Conservation (phyloP, 1,140 invertebrate species). For the Drosophila busckii region DNA sequence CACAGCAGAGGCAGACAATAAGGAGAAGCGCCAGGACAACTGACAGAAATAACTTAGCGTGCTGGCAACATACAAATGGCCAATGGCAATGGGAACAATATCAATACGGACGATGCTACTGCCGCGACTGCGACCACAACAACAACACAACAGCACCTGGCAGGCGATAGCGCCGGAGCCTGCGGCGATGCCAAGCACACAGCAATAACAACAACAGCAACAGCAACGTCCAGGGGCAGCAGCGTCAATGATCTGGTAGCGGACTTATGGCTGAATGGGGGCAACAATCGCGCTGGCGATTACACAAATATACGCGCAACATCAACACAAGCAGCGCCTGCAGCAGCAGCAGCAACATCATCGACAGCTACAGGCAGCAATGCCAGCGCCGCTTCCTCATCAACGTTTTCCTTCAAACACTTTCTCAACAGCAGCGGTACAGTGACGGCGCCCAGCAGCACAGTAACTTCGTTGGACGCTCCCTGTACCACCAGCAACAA, state of each 20-base stretch:
- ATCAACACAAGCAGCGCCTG: conserved; percentile 5
- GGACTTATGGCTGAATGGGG: conserved; percentile 54
- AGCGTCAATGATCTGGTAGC: conserved; percentile 62
- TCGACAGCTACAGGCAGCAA: conserved; percentile 1
- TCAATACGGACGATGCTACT: conserved; percentile 48
- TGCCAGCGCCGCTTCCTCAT: conserved; percentile 19
- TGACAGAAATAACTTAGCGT: background rate
- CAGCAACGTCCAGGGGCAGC: conserved; percentile 7
- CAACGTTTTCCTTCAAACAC: conserved; percentile 88
- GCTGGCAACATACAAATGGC: conserved; percentile 49
- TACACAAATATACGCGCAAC: conserved; percentile 46
- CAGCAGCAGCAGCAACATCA: background rate
- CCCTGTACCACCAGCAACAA: background rate
- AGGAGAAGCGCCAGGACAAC: background rate
- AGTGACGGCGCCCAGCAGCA: conserved; percentile 65
- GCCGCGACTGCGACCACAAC: conserved; percentile 24
- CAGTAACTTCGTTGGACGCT: conserved; percentile 64
- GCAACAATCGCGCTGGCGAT: conserved; percentile 32
- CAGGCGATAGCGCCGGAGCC: conserved; percentile 19
- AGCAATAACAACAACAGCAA: conserved; percentile 1
- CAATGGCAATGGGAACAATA: conserved; percentile 69
- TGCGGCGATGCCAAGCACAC: conserved; percentile 24
- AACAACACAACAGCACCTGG: conserved; percentile 27
- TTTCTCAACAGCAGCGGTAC: conserved; percentile 81
- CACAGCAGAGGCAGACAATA: background rate